Evolutionary conservation across 1,140 invertebrate genomes (phyloP).

Genomic region (Drosophila carrolli): DNA sequence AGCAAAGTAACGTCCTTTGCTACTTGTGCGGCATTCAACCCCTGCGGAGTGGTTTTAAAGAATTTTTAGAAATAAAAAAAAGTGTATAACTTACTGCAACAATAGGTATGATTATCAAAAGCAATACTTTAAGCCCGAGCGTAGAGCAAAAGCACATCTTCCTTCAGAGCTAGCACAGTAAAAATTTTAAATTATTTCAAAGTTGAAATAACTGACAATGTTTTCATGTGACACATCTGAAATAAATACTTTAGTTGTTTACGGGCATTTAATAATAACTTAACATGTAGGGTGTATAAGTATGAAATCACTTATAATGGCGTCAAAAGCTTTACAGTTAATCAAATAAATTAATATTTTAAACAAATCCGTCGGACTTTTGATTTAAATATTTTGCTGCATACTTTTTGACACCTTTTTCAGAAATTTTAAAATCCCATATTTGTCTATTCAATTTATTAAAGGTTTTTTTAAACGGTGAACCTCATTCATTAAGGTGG

Average conservation of each 20-base stretch:
- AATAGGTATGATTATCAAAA: background rate
- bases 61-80: too few species aligned
- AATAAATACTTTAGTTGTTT: background rate
- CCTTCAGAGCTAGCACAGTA: background rate
- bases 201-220: background rate
- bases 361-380: too few species aligned
- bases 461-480: too few species aligned
- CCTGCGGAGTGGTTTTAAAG: background rate
- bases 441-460: background rate
- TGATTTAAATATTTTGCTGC: too few species aligned
- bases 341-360: too few species aligned
- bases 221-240: background rate
- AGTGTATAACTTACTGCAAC: background rate
- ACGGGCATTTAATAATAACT: too few species aligned
- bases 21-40: conserved; percentile 2
- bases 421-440: too few species aligned
- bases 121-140: background rate
- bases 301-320: too few species aligned
- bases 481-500: too few species aligned
- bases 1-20: conserved; percentile 1
- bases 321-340: too few species aligned
- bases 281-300: too few species aligned
- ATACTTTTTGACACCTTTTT: too few species aligned
- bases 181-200: background rate
- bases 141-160: conserved; percentile 4